Evolutionary conservation across 2,797 vertebrate genomes (phyloP).

Genomic region (Myotis daubentonii): DNA sequence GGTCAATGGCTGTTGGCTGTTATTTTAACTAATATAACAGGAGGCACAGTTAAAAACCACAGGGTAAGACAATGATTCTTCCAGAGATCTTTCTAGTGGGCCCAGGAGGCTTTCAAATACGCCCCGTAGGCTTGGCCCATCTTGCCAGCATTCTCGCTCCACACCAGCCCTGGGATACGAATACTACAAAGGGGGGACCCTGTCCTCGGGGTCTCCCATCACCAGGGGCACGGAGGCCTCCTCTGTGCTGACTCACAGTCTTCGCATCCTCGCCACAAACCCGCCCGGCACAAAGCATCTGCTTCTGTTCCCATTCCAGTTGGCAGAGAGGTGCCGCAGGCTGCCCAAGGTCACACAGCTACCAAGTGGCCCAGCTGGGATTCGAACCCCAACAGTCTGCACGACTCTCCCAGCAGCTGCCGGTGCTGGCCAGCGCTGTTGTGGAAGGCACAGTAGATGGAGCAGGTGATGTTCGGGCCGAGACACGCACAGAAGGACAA

Average conservation of each 20-base stretch:
- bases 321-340: neutral
- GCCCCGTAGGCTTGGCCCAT: neutral
- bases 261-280: neutral
- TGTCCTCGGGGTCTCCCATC: no score
- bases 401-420: neutral
- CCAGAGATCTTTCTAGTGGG: neutral
- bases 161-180: neutral
- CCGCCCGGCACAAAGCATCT: neutral
- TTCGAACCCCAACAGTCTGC: neutral
- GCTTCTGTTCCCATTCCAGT: neutral
- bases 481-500: neutral
- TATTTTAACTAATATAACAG: neutral
- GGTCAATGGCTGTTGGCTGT: neutral
- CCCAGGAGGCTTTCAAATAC: neutral
- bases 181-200: neutral
- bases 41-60: neutral
- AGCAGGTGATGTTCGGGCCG: neutral
- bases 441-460: fast-evolving
- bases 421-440: fast-evolving
- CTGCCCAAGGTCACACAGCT: neutral
- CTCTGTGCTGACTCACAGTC: neutral
- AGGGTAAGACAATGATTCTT: neutral
- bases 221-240: neutral
- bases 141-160: neutral
- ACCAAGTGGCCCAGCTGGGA: neutral